Evolutionary conservation across 2,888 invertebrate species (phyloP).

Genomic region (Sarcophaga carnaria): DNA sequence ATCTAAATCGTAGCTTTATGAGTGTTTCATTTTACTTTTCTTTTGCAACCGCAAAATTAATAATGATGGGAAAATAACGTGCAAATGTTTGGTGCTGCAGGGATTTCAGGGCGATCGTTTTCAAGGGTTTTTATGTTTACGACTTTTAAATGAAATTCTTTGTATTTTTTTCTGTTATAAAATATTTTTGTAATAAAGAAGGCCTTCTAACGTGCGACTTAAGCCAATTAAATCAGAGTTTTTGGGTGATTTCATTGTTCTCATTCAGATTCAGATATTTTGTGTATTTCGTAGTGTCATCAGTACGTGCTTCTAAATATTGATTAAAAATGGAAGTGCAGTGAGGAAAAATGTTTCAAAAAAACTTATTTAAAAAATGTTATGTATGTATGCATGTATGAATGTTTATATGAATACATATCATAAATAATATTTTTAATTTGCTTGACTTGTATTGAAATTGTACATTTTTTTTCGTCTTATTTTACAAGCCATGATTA

Average conservation of each 20-base stretch:
- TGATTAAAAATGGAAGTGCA: constrained; percentile 1
- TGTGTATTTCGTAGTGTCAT: background rate
- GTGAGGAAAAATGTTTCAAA: background rate
- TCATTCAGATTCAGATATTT: background rate
- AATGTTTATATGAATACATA: too few relatives aligned
- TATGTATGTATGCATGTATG: background rate
- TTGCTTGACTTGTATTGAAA: constrained; percentile 24
- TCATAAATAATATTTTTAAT: background rate
- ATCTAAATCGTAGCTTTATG: too few relatives aligned
- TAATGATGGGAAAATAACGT: too few relatives aligned
- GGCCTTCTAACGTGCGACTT: background rate
- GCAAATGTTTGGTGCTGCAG: too few relatives aligned
- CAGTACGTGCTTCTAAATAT: constrained; percentile 39
- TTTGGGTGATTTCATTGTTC: background rate
- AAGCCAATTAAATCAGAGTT: background rate
- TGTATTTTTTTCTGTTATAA: too few relatives aligned
- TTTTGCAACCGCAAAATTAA: too few relatives aligned
- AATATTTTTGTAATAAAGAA: too few relatives aligned
- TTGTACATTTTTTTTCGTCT: background rate
- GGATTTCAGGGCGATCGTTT: too few relatives aligned
- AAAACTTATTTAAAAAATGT: background rate
- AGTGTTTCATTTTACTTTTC: too few relatives aligned
- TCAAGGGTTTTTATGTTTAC: too few relatives aligned
- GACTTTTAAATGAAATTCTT: too few relatives aligned
- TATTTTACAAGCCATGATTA: constrained; percentile 37